Evolutionary conservation across 2,888 invertebrate species (phyloP), one percentile per base, ranked within the genome.

Genomic region (Aleiodes testaceus): DNA sequence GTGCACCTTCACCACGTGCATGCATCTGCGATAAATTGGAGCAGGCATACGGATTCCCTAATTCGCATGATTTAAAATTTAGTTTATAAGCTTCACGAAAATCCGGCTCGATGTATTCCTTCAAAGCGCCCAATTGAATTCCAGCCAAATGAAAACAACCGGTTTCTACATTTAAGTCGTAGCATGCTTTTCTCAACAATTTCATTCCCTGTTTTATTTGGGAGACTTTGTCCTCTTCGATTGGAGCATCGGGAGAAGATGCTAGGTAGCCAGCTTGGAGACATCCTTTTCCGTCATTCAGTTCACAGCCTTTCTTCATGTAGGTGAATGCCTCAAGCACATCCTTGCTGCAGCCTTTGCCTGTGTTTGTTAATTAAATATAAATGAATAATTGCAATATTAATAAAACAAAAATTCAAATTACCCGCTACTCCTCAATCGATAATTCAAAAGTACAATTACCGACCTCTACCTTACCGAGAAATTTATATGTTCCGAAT

Each of bases 21-120:
- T 95, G 95, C 94, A 97, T 96, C 86, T 94, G 92, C 82, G 96
- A 93, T 0, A 97, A 89, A 88, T 98, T 98, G 0, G 94, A 93
- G 89, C 99, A 99, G 0, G 95, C 95, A 82, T 93, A 94, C 85
- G 96, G 92, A 83, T 97, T 94, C 0, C 94, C 94, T 0, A 93
- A 87, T 74, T 96, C 94, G 85, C 98, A 99, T 0, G 94, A 95
- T 85, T 92, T 93, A 70, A 90, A 88, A 0, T 95, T 93, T 81
- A 91, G 94, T 45, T 92, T 88, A 85, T 95, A 95, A 0, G 97
- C 97, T 87, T 94, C 93, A 49, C 89, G 89, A 90, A 92, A 91
- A 82, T 97, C 92, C 75, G 88, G 88, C 63, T 91, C 87, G 0
- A 89, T 83, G 69, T 90, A 89, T 77, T 90, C 92, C 61, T 92